Percentiles rank a stretch among this genome's conserved stretches.
phyloP scores from a whole-genome alignment of 37 sponge, comb jelly and placozoan genomes.

The Agelas oroides region DNA sequence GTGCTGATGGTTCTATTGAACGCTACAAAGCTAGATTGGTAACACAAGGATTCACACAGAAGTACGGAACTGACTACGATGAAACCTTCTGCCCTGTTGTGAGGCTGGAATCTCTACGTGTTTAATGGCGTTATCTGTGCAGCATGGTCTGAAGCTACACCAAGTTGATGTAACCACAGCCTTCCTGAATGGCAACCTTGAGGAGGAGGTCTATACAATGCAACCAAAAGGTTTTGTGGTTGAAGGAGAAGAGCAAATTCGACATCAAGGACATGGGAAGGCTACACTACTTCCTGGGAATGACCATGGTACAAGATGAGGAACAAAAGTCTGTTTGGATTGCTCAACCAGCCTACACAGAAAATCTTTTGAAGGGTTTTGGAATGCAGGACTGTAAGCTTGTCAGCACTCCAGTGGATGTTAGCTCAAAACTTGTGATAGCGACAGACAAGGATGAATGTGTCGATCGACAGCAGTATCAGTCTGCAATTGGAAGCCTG shows the following conservation, averaged over 20 bases:
- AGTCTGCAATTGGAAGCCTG: conserved; percentile 57
- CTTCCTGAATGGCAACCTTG: conserved; percentile 52
- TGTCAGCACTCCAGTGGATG: conserved; percentile 46
- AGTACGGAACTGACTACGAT: conserved; percentile 55
- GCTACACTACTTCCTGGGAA: conserved; percentile 58
- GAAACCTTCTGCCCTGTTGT: conserved; percentile 59
- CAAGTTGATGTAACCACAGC: conserved; percentile 66
- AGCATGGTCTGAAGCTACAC: conserved; percentile 44
- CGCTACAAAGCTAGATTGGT: conserved; percentile 61
- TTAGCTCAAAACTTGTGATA: conserved; percentile 12
- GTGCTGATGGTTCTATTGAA: conserved; percentile 42
- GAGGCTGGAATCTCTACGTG: conserved; percentile 45
- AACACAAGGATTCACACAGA: conserved; percentile 60
- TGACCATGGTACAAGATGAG: conserved; percentile 34
- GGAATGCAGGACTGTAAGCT: conserved; percentile 50
- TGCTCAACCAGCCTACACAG: conserved; percentile 47
- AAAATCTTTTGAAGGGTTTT: conserved; percentile 42
- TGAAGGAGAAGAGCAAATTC: conserved; percentile 27
- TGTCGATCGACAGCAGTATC: conserved; percentile 42
- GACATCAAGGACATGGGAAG: conserved; percentile 50
- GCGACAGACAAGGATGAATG: conserved; percentile 27
- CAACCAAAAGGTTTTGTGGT: conserved; percentile 55
- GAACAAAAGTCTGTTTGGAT: conserved; percentile 38
- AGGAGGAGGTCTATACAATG: conserved; percentile 59
- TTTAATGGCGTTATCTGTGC: conserved; percentile 46